Conservation (phyloP, 2,797 vertebrate genomes). For the Hyperoplus lanceolatus region DNA sequence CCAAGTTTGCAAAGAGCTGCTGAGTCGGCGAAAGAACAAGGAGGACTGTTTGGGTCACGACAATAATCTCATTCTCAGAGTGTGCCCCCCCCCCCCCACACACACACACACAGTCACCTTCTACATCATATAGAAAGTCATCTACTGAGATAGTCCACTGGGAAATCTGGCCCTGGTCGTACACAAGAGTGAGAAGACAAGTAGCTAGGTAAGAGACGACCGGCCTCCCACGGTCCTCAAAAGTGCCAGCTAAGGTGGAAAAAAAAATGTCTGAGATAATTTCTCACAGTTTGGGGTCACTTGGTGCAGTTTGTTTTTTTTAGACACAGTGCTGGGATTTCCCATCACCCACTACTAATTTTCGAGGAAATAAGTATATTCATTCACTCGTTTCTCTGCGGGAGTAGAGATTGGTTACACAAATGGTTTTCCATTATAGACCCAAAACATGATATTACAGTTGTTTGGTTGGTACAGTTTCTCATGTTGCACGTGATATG, state of each 20-base stretch:
- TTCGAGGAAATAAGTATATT: conserved; percentile 3
- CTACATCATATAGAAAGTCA: conserved; percentile 72
- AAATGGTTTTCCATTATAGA: conserved; percentile 38
- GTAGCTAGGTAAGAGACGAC: conserved; percentile 29
- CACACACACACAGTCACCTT: conserved; percentile 44
- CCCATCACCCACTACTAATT: conserved; percentile 25
- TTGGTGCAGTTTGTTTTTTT: conserved; percentile 5
- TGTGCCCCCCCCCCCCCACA: conserved; percentile 48
- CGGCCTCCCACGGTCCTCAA: conserved; percentile 23
- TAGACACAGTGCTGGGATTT: conserved; percentile 5
- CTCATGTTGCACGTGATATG: conserved; percentile 4
- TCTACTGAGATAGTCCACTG: conserved; percentile 61
- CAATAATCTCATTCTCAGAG: conserved; percentile 80
- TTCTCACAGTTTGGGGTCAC: conserved; percentile 1
- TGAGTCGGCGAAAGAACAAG: conserved; percentile 73
- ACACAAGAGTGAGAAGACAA: conserved; percentile 55
- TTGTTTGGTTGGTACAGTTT: neutral
- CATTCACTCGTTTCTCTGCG: conserved; percentile 8
- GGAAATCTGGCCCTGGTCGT: conserved; percentile 71
- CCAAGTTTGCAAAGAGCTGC: conserved; percentile 60
- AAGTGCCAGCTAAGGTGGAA: conserved; percentile 53
- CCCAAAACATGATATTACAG: conserved; percentile 18
- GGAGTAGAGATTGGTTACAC: conserved; percentile 13
- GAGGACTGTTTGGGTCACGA: conserved; percentile 63
- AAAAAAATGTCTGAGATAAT: neutral